Conservation (phyloP, 2,797 vertebrate species). For the Graptemys geographica region DNA sequence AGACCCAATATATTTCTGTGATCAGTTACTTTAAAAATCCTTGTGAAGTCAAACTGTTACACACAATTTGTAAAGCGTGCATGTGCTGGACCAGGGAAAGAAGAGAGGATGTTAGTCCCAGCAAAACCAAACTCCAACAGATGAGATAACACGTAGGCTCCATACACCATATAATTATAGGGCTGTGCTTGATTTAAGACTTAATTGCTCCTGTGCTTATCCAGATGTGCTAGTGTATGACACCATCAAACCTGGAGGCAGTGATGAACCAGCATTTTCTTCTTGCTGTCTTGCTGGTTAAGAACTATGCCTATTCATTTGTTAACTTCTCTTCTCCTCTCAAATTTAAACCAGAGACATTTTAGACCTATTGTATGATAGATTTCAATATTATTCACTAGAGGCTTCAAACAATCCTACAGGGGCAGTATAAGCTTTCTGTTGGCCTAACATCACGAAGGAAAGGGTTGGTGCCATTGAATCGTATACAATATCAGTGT, state of each 20-base stretch:
- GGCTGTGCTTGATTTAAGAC: slow-evolving; percentile 51
- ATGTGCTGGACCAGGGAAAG: not conserved
- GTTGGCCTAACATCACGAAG: slow-evolving; percentile 47
- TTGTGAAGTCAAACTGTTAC: rapidly evolving
- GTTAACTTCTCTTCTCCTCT: slow-evolving; percentile 56
- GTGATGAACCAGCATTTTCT: not conserved
- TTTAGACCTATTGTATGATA: slow-evolving; percentile 58
- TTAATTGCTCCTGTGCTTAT: not conserved
- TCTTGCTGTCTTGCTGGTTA: slow-evolving; percentile 17
- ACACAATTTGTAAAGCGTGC: not conserved
- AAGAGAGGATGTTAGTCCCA: slow-evolving; percentile 35
- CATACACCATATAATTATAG: slow-evolving; percentile 31
- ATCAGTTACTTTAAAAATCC: not conserved
- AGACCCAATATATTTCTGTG: rapidly evolving
- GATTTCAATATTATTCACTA: slow-evolving; percentile 71
- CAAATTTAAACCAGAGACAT: slow-evolving; percentile 32
- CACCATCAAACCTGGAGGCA: slow-evolving; percentile 1
- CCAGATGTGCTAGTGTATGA: not conserved
- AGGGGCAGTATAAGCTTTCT: slow-evolving; percentile 72
- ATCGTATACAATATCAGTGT: not conserved
- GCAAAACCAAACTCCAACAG: not conserved
- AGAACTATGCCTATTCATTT: slow-evolving; percentile 55
- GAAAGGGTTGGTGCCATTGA: slow-evolving; percentile 57
- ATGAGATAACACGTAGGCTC: slow-evolving; percentile 44
- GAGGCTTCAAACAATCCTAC: slow-evolving; percentile 73